These are phyloP conservation scores for Thumatha senex DNA, from an alignment of 2,888 invertebrate species.

Conservation along the genomic window DNA sequence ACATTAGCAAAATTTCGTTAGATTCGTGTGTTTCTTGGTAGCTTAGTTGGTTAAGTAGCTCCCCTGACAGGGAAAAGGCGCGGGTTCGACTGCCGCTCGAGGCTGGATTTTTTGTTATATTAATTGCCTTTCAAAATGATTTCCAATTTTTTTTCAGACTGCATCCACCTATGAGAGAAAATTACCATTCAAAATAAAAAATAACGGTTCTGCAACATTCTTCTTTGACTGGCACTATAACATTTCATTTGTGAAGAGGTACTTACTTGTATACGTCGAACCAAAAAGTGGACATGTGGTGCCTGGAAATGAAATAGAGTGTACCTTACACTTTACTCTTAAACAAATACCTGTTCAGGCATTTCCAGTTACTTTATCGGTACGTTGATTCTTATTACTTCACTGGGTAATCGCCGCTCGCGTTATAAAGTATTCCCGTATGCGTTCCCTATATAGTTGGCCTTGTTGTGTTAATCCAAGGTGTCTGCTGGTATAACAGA, in stretches of 20 bases:
- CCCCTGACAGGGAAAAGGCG: no score
- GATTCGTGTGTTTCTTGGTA: no score
- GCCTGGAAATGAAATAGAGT: conserved; percentile 60
- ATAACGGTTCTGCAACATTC: conserved; percentile 74
- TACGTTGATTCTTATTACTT: conserved; percentile 36
- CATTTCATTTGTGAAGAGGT: conserved; percentile 60
- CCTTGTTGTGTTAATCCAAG: no score
- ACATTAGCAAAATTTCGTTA: no score
- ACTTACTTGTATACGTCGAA: conserved; percentile 61
- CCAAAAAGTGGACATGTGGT: conserved; percentile 64
- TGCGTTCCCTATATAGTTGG: no score
- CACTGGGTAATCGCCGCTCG: neutral
- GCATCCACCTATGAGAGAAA: conserved; percentile 72
- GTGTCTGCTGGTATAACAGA: no score
- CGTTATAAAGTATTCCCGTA: neutral
- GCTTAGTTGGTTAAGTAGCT: no score
- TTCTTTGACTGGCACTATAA: conserved; percentile 71
- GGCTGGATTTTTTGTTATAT: no score
- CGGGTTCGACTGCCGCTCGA: no score
- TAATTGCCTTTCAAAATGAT: no score
- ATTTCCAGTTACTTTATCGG: conserved; percentile 64
- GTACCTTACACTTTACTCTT: conserved; percentile 61
- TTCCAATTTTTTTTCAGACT: conserved; percentile 46
- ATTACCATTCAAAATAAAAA: conserved; percentile 66
- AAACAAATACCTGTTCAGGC: conserved; percentile 68